A percentile compares a stretch with the other conserved stretches of the same genome.
Conservation (phyloP, 2,797 vertebrate genomes). For the Oreortyx pictus region DNA sequence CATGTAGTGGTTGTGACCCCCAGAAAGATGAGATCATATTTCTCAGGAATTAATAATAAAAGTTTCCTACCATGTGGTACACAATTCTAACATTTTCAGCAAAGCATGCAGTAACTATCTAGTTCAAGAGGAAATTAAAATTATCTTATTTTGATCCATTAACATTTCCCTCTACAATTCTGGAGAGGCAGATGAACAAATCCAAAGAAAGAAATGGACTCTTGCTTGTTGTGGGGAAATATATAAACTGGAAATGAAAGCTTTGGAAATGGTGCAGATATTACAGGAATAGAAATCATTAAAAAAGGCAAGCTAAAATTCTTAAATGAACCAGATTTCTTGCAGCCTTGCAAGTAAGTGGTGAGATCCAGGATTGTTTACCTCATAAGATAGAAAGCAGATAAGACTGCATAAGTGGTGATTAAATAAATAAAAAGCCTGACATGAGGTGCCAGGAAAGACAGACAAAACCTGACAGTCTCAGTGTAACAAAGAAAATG, state of each 20-base stretch:
- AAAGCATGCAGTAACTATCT: not conserved
- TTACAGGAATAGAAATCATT: not conserved
- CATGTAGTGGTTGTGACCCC: not conserved
- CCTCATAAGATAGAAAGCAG: not conserved
- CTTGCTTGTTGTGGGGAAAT: not conserved
- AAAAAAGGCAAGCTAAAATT: not conserved
- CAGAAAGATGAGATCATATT: not conserved
- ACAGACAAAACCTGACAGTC: not conserved
- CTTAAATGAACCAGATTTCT: slow-evolving; percentile 18
- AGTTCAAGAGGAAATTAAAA: not conserved
- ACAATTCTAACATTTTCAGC: not conserved
- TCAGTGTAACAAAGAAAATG: not conserved
- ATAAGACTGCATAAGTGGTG: not conserved
- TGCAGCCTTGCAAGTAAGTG: not conserved
- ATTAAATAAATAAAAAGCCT: not conserved
- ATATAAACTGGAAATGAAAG: not conserved
- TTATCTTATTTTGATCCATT: not conserved
- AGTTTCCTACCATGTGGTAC: not conserved
- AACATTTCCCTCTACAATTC: not conserved
- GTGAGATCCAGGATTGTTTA: not conserved
- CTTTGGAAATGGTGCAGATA: not conserved
- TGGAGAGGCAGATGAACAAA: not conserved
- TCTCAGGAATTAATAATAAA: not conserved
- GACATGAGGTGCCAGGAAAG: not conserved
- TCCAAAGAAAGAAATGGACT: not conserved